phyloP scores from a whole-genome alignment of 2,888 invertebrate genomes.

The Cetonia aurata region DNA sequence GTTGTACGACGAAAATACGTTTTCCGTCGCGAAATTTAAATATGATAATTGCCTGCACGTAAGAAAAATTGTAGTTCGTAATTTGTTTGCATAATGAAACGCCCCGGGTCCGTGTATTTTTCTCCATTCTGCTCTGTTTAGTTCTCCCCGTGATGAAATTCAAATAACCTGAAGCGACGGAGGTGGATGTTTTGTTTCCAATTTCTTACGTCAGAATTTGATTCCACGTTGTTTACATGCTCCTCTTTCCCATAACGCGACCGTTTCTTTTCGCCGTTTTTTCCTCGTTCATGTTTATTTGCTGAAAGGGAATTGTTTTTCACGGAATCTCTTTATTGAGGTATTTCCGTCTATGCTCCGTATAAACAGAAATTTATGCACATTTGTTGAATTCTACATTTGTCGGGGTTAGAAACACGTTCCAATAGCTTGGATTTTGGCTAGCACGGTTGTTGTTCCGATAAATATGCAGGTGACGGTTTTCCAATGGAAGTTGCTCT shows the following conservation, averaged over 20 bases:
- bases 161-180: constrained; percentile 19
- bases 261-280: constrained; percentile 18
- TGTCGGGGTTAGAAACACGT: not conserved
- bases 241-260: constrained; percentile 11
- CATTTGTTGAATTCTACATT: not conserved
- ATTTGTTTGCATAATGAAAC: constrained; percentile 26
- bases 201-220: constrained; percentile 32
- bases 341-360: constrained; percentile 22
- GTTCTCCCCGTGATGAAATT: constrained; percentile 24
- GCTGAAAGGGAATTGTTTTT: constrained; percentile 31
- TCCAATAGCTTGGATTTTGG: not conserved
- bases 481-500: too few relatives aligned
- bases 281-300: constrained; percentile 13
- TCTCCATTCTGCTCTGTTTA: not conserved
- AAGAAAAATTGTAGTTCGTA: constrained; percentile 23
- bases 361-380: constrained; percentile 9
- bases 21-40: constrained; percentile 5
- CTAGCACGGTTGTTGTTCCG: too few relatives aligned
- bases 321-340: constrained; percentile 26
- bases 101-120: not conserved
- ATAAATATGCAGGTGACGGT: too few relatives aligned
- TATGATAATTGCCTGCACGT: constrained; percentile 19
- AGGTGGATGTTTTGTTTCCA: constrained; percentile 37
- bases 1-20: not conserved
- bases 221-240: constrained; percentile 25